Evolutionary conservation across 1,140 invertebrate genomes (phyloP).

Genomic region (Drosophila miranda): DNA sequence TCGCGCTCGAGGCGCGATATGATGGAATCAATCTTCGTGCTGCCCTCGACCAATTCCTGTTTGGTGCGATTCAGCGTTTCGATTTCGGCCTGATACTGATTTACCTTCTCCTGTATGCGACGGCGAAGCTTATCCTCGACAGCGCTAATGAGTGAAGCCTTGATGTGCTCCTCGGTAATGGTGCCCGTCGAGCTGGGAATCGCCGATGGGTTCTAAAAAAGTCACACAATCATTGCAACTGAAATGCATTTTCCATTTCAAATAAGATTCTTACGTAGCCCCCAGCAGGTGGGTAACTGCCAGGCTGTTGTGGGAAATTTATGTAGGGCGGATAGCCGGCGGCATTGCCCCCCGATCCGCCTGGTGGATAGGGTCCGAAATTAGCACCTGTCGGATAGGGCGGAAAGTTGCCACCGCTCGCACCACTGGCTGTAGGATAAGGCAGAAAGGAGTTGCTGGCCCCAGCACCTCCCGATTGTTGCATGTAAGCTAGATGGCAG

Average conservation of each 20-base stretch:
- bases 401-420: constrained; percentile 63
- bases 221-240: not conserved
- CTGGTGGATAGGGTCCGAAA: constrained; percentile 69
- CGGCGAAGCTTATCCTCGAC: constrained; percentile 96
- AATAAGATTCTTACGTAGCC: constrained; percentile 65
- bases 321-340: constrained; percentile 82
- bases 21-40: constrained; percentile 91
- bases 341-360: constrained; percentile 28
- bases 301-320: constrained; percentile 82
- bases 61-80: constrained; percentile 94
- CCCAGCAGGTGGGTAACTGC: constrained; percentile 77
- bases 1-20: constrained; percentile 92
- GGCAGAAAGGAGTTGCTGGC: constrained; percentile 57
- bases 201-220: constrained; percentile 54
- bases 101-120: constrained; percentile 93
- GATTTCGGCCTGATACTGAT: constrained; percentile 94
- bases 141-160: constrained; percentile 95
- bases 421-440: constrained; percentile 60
- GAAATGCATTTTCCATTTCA: not conserved
- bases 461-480: constrained; percentile 51
- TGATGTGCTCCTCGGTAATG: constrained; percentile 97
- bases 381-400: constrained; percentile 66
- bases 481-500: constrained; percentile 59
- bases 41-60: constrained; percentile 93
- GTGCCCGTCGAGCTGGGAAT: constrained; percentile 85